Percentiles rank a stretch among this genome's conserved stretches.
Evolutionary conservation across 2,888 invertebrate species (phyloP).

Genomic region (Sesia apiformis): DNA sequence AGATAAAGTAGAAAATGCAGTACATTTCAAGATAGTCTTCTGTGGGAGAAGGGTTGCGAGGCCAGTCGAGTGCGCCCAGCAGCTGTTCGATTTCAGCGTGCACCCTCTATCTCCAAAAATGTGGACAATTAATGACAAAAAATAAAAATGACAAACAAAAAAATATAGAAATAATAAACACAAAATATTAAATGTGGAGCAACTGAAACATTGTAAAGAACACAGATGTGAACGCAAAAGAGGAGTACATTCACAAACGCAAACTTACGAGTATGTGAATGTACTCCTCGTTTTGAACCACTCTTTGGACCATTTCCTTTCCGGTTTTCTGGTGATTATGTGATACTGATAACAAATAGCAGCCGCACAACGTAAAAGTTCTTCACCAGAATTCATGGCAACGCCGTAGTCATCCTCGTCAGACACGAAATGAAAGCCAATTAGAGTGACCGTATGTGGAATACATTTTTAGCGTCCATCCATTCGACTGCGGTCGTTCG

Average conservation of each 20-base stretch:
- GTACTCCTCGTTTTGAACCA: not conserved
- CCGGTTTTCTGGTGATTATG: not conserved
- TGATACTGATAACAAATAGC: not conserved
- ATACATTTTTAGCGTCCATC: not conserved
- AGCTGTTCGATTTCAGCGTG: too few relatives aligned
- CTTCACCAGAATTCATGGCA: constrained; percentile 1
- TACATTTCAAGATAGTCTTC: too few relatives aligned
- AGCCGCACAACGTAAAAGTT: not conserved
- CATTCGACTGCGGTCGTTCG: not conserved
- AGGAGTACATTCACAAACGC: too few relatives aligned
- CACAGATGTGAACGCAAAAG: too few relatives aligned
- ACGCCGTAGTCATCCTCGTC: not conserved
- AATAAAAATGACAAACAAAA: too few relatives aligned
- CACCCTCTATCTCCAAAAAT: too few relatives aligned
- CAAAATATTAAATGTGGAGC: not conserved
- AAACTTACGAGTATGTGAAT: not conserved
- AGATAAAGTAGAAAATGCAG: too few relatives aligned
- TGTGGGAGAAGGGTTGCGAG: too few relatives aligned
- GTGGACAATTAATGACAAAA: too few relatives aligned
- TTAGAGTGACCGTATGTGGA: not conserved
- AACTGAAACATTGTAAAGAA: too few relatives aligned
- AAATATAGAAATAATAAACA: not conserved
- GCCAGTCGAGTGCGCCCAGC: too few relatives aligned
- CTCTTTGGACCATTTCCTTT: not conserved
- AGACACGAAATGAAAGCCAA: not conserved